Conservation (phyloP, 2,797 vertebrate genomes). For the Crax fasciolata region DNA sequence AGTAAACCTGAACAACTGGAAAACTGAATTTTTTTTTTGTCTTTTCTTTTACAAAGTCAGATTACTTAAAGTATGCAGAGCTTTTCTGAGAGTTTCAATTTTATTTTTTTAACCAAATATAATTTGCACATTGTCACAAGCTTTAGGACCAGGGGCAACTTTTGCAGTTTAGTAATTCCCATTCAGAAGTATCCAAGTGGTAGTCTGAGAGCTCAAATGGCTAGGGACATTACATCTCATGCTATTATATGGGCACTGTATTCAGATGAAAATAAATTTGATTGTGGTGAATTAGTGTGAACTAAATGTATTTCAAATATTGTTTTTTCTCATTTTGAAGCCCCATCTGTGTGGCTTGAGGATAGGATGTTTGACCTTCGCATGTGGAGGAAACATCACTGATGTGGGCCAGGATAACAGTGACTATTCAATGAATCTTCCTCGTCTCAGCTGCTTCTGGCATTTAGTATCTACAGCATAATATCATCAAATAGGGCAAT, state of each 20-base stretch:
- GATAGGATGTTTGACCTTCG: background rate
- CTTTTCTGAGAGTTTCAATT: background rate
- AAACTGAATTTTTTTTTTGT: background rate
- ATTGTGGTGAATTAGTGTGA: background rate
- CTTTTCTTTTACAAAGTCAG: background rate
- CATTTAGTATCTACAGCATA: background rate
- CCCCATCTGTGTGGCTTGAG: background rate
- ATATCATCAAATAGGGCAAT: background rate
- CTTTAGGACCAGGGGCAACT: background rate
- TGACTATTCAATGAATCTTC: background rate
- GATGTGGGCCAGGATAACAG: background rate
- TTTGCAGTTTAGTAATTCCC: background rate
- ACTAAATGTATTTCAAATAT: background rate
- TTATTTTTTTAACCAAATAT: background rate
- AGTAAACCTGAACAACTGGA: background rate
- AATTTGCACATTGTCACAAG: background rate
- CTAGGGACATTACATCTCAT: background rate
- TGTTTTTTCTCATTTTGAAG: background rate
- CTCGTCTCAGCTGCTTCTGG: background rate
- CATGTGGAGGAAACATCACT: background rate
- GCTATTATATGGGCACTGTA: background rate
- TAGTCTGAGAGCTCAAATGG: background rate
- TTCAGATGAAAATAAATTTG: background rate
- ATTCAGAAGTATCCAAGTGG: background rate
- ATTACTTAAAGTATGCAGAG: background rate